A percentile compares a stretch with the other conserved stretches of the same genome.
Evolutionary conservation across 2,888 invertebrate genomes (phyloP).

Genomic region (Callyntrura guangdongensis): DNA sequence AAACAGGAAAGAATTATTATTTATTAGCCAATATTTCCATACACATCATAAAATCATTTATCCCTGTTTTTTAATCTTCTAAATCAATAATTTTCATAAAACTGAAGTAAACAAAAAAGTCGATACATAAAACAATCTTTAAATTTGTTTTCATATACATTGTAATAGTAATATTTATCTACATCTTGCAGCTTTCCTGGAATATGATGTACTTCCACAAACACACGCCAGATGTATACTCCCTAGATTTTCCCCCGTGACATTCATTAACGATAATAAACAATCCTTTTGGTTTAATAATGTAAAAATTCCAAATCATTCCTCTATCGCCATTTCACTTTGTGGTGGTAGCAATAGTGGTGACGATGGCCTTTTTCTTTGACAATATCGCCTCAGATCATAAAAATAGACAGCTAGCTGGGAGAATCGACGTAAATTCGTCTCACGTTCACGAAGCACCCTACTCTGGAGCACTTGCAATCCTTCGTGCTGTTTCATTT

Average conservation of each 20-base stretch:
- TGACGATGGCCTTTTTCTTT: background rate
- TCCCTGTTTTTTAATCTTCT: too few species aligned
- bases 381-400: background rate
- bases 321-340: background rate
- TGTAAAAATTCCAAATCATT: background rate
- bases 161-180: too few species aligned
- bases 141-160: too few species aligned
- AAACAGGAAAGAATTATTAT: too few species aligned
- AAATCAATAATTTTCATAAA: too few species aligned
- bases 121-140: too few species aligned
- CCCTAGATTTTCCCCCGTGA: background rate
- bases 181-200: background rate
- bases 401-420: background rate
- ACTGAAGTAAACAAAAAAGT: too few species aligned
- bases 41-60: too few species aligned
- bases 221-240: too few species aligned
- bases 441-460: too few species aligned
- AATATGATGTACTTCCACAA: background rate
- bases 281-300: background rate
- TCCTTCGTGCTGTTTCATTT: background rate
- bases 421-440: background rate
- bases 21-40: too few species aligned
- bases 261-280: background rate
- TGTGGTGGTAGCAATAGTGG: background rate
- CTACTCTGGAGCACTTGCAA: background rate